These are phyloP conservation scores for Merluccius polli DNA, from an alignment of 2,797 vertebrate genomes.

Conservation along the genomic window DNA sequence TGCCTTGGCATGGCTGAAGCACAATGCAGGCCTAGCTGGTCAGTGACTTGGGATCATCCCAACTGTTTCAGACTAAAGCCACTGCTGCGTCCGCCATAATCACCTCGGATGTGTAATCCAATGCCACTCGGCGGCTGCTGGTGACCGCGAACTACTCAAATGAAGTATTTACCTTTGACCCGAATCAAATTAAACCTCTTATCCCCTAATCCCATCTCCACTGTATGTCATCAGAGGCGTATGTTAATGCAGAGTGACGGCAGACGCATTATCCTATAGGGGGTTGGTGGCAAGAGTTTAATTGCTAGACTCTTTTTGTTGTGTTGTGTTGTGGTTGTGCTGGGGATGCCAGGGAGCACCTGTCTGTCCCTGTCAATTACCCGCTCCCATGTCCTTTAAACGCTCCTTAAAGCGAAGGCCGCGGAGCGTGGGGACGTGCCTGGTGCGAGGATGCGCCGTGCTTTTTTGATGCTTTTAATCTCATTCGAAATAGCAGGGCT, in stretches of 20 bases:
- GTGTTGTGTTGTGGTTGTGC: neutral
- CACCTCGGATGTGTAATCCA: neutral
- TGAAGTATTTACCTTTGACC: neutral
- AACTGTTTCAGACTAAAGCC: neutral
- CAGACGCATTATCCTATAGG: constrained; percentile 23
- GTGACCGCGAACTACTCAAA: neutral
- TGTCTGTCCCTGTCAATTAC: constrained; percentile 53
- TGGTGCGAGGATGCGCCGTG: no score
- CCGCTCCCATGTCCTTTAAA: constrained; percentile 37
- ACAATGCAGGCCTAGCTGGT: neutral
- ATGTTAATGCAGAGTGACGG: constrained; percentile 8
- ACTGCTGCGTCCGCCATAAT: neutral
- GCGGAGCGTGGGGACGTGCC: neutral
- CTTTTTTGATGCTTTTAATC: constrained; percentile 64
- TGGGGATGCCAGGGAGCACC: constrained; percentile 39
- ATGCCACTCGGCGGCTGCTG: no score
- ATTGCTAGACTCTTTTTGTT: constrained; percentile 16
- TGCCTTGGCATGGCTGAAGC: no score
- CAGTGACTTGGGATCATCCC: neutral
- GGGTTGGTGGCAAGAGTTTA: constrained; percentile 24
- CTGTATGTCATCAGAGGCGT: constrained; percentile 16
- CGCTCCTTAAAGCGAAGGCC: constrained; percentile 34
- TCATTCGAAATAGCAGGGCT: constrained; percentile 42
- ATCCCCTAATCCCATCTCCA: neutral
- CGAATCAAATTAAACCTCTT: neutral